Evolutionary conservation across 2,888 invertebrate species (phyloP).

Genomic region (Palloptera scutellata): DNA sequence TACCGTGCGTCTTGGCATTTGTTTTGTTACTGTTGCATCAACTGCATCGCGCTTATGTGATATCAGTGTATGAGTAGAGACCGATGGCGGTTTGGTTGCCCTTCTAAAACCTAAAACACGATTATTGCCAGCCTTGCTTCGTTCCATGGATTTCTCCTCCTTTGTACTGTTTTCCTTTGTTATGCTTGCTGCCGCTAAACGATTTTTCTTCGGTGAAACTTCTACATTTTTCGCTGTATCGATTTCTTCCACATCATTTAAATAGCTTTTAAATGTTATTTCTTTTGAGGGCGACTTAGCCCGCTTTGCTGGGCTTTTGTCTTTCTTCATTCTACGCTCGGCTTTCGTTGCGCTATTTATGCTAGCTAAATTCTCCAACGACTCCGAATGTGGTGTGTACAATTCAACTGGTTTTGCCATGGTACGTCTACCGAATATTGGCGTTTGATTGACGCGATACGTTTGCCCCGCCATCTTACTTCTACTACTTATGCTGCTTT

Average conservation of each 20-base stretch:
- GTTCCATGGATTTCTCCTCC: neutral
- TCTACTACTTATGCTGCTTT: conserved; percentile 32
- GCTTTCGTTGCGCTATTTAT: conserved; percentile 16
- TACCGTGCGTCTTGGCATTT: conserved; percentile 36
- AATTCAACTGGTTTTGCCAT: conserved; percentile 40
- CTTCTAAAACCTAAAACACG: conserved; percentile 36
- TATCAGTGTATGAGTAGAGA: neutral
- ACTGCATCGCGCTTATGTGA: conserved; percentile 13
- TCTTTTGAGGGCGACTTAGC: conserved; percentile 37
- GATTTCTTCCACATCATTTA: conserved; percentile 21
- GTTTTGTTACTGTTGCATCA: conserved; percentile 26
- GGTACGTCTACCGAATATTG: conserved; percentile 59
- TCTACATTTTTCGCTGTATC: conserved; percentile 25
- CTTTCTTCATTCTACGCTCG: conserved; percentile 21
- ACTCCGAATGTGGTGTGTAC: conserved; percentile 56
- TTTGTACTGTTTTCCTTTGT: conserved; percentile 21
- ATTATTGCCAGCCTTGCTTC: neutral
- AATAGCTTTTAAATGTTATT: conserved; percentile 41
- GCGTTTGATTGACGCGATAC: conserved; percentile 63
- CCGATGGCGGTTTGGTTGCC: conserved; percentile 27
- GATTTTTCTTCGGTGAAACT: conserved; percentile 34
- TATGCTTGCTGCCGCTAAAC: neutral
- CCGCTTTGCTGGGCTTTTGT: conserved; percentile 36
- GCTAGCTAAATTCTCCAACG: conserved; percentile 55
- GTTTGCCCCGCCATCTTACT: conserved; percentile 39